Percentiles rank a stretch among this genome's conserved stretches.
Conservation (phyloP, 2,113 vertebrate genomes). For the Hippocampus zosterae region DNA sequence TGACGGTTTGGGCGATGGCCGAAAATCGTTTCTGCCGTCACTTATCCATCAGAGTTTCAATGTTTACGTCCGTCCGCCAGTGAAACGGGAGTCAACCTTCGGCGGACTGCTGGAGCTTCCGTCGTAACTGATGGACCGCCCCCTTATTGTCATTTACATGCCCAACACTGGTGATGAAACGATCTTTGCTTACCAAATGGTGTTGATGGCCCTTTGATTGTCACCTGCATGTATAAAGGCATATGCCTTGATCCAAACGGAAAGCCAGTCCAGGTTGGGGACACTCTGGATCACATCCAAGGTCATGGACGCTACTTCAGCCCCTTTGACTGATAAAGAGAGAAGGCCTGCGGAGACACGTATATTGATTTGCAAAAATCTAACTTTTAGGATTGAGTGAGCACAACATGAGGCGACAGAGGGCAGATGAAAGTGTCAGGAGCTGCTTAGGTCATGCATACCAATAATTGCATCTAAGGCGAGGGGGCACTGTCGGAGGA, state of each 20-base stretch:
- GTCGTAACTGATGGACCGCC: no score
- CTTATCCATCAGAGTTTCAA: no score
- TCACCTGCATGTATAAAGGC: constrained; percentile 95
- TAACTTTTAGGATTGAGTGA: neutral
- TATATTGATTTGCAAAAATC: neutral
- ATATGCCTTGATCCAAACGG: constrained; percentile 97
- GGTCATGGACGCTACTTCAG: constrained; percentile 96
- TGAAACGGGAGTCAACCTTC: no score
- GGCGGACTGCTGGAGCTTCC: no score
- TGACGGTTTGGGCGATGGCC: no score
- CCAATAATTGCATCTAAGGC: constrained; percentile 95
- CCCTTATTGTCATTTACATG: no score
- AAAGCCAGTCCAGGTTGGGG: constrained; percentile 95
- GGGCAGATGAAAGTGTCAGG: neutral
- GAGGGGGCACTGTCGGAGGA: constrained; percentile 93
- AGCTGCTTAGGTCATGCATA: constrained; percentile 40
- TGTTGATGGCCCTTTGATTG: constrained; percentile 94
- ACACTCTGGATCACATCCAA: constrained; percentile 96
- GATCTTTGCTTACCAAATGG: constrained; percentile 86
- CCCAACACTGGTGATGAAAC: neutral
- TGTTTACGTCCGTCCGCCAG: no score
- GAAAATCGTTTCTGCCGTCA: no score
- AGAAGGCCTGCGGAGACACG: constrained; percentile 77
- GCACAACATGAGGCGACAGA: neutral
- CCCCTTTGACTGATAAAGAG: constrained; percentile 95